Conservation (phyloP, 2,888 invertebrate species). For the Oligia latruncula region DNA sequence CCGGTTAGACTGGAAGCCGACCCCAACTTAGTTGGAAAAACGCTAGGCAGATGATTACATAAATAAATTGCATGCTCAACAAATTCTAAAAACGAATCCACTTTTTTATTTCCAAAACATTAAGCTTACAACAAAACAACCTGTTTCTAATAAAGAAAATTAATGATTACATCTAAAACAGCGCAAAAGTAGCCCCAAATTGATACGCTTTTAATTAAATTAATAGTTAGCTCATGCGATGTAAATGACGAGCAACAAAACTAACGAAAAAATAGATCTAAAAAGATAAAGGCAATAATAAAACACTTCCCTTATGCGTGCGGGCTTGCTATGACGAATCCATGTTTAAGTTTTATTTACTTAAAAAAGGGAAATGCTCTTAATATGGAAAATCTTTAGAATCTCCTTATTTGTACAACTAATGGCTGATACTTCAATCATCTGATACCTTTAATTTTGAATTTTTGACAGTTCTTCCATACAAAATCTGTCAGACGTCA, state of each 20-base stretch:
- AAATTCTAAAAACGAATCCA: constrained; percentile 13
- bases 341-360: neutral
- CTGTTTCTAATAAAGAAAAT: constrained; percentile 71
- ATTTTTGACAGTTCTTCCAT: too few relatives aligned
- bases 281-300: constrained; percentile 88
- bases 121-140: constrained; percentile 68
- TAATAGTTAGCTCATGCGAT: constrained; percentile 87
- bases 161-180: constrained; percentile 83
- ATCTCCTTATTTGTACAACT: neutral
- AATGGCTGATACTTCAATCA: too few relatives aligned
- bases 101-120: constrained; percentile 67
- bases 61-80: neutral
- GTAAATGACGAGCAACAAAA: constrained; percentile 88
- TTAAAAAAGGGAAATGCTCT: neutral
- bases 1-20: neutral
- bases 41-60: neutral
- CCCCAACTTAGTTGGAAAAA: neutral
- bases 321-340: constrained; percentile 70
- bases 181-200: constrained; percentile 75
- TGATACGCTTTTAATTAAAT: constrained; percentile 88
- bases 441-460: too few relatives aligned
- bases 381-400: neutral
- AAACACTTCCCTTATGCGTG: constrained; percentile 84
- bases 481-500: too few relatives aligned
- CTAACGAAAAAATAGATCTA: constrained; percentile 83